These are phyloP conservation scores for Bellardia pandia DNA, from an alignment of 2,888 invertebrate species.

Conservation along the genomic window DNA sequence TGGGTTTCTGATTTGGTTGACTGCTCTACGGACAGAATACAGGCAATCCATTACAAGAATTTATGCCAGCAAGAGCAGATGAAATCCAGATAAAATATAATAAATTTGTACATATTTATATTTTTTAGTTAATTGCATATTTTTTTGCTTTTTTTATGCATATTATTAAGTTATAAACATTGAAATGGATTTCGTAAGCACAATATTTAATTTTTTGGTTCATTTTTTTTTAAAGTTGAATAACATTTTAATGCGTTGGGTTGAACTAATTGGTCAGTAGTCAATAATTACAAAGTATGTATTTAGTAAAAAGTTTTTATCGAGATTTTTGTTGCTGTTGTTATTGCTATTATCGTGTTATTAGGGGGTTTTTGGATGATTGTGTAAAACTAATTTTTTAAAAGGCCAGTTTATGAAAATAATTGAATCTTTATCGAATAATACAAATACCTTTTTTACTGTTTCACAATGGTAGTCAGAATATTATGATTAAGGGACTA, in stretches of 20 bases:
- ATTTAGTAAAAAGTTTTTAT: slow-evolving; percentile 25
- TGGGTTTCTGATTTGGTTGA: slow-evolving; percentile 12
- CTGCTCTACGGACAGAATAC: not conserved
- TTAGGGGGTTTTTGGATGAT: not conserved
- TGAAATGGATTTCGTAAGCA: slow-evolving; percentile 8
- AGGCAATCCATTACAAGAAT: slow-evolving; percentile 30
- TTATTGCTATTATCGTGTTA: not conserved
- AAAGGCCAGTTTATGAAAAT: not conserved
- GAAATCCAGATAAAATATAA: not conserved
- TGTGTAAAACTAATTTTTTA: slow-evolving; percentile 1
- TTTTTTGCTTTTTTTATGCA: slow-evolving; percentile 27
- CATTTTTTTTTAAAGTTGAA: slow-evolving; percentile 59
- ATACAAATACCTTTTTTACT: too few relatives aligned
- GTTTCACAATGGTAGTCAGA: too few relatives aligned
- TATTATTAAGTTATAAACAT: slow-evolving; percentile 16
- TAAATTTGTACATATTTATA: slow-evolving; percentile 15
- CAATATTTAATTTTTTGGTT: slow-evolving; percentile 1
- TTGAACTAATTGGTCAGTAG: slow-evolving; percentile 64
- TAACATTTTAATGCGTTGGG: slow-evolving; percentile 66
- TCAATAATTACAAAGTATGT: slow-evolving; percentile 59
- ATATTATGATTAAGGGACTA: too few relatives aligned
- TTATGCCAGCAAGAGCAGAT: slow-evolving; percentile 3
- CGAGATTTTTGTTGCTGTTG: not conserved
- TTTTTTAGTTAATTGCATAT: slow-evolving; percentile 3
- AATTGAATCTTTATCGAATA: not conserved